Percentiles rank a stretch among this genome's conserved stretches.
Evolutionary conservation across 1,140 invertebrate genomes (phyloP).

Genomic region (Wiebesia pumilae): DNA sequence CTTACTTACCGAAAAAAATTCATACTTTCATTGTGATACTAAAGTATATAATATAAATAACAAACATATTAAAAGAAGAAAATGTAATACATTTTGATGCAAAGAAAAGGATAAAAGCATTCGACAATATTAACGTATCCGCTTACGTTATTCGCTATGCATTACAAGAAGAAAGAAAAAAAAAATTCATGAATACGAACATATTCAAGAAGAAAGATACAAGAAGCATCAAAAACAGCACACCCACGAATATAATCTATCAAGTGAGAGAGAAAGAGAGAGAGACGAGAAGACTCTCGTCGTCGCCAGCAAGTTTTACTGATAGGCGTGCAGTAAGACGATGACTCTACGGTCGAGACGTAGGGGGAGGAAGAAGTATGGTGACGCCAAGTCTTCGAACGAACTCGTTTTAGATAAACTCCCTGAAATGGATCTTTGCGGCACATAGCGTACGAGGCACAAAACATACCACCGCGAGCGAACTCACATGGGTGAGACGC

Average conservation of each 20-base stretch:
- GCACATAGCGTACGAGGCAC: slow-evolving; percentile 14
- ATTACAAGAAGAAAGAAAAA: background rate
- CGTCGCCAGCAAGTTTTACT: background rate
- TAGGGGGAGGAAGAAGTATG: slow-evolving; percentile 41
- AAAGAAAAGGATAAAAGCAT: slow-evolving; percentile 1
- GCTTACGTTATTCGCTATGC: background rate
- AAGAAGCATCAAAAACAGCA: background rate
- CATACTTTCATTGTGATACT: too few species aligned
- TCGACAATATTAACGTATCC: background rate
- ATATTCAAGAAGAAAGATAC: background rate
- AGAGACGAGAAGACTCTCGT: background rate
- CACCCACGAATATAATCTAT: slow-evolving; percentile 33
- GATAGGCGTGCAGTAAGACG: background rate
- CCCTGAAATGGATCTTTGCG: slow-evolving; percentile 60
- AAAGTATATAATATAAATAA: too few species aligned
- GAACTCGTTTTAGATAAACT: slow-evolving; percentile 61
- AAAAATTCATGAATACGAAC: background rate
- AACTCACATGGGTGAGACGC: background rate
- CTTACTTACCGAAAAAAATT: too few species aligned
- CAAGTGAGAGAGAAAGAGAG: background rate
- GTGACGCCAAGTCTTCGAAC: slow-evolving; percentile 59
- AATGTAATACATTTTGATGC: background rate
- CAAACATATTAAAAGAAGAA: too few species aligned
- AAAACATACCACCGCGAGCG: background rate
- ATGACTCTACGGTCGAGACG: background rate